Percentiles rank a stretch among this genome's conserved stretches.
phyloP scores from a whole-genome alignment of 2,888 invertebrate species.

The Oegoconia quadripuncta region DNA sequence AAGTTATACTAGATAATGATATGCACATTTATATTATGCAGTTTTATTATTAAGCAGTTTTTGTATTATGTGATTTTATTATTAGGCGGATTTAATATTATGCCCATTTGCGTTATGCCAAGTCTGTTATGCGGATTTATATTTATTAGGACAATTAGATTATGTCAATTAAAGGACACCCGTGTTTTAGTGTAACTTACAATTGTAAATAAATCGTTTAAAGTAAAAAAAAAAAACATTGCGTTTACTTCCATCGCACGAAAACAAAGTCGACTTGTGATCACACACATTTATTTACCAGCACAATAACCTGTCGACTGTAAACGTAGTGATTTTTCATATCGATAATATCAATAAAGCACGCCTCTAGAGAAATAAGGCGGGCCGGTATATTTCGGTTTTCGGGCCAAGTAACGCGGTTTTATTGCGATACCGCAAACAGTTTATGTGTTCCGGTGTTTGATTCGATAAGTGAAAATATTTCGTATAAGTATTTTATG shows the following conservation, averaged over 20 bases:
- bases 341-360: constrained; percentile 29
- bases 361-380: constrained; percentile 24
- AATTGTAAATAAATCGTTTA: no score
- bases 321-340: constrained; percentile 23
- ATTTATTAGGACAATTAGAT: no score
- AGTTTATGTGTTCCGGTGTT: constrained; percentile 12
- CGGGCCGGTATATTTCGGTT: constrained; percentile 3
- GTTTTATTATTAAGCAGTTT: no score
- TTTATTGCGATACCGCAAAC: constrained; percentile 14
- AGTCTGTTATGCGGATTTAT: no score
- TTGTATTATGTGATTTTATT: no score
- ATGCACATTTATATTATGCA: no score
- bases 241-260: background rate
- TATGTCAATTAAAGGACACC: no score
- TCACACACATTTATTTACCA: constrained; percentile 8
- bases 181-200: no score
- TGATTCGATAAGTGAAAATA: constrained; percentile 4
- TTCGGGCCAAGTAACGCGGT: constrained; percentile 4
- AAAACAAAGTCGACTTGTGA: background rate
- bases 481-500: background rate
- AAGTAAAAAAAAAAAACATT: background rate
- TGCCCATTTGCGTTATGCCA: no score
- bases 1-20: no score
- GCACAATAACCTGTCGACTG: constrained; percentile 8
- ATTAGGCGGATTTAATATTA: no score